These are phyloP conservation scores for Mus pahari DNA, from an alignment of 2,113 vertebrate species.

Conservation along the genomic window DNA sequence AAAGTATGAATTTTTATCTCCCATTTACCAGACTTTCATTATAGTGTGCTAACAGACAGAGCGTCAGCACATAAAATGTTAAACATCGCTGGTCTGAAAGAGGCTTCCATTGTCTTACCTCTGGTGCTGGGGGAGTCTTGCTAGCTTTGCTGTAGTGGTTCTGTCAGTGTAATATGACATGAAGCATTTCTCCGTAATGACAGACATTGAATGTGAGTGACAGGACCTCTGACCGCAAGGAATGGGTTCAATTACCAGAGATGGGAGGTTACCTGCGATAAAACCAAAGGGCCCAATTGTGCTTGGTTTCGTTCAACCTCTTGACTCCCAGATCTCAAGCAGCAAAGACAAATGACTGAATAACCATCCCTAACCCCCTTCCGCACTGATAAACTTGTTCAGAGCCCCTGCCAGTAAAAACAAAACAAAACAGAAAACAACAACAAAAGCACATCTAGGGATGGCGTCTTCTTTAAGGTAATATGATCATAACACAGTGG, in stretches of 20 bases:
- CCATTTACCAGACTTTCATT: slow-evolving; percentile 81
- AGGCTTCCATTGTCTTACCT: slow-evolving; percentile 82
- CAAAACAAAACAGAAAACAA: no score
- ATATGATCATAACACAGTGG: slow-evolving; percentile 84
- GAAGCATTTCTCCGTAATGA: slow-evolving; percentile 89
- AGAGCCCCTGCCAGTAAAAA: slow-evolving; percentile 82
- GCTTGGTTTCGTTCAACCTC: slow-evolving; percentile 86
- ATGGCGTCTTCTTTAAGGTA: slow-evolving; percentile 86
- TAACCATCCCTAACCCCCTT: slow-evolving; percentile 82
- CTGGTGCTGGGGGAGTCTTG: slow-evolving; percentile 81
- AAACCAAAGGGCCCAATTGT: slow-evolving; percentile 88
- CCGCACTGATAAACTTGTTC: slow-evolving; percentile 87
- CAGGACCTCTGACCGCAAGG: slow-evolving; percentile 88
- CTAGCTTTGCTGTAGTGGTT: slow-evolving; percentile 80
- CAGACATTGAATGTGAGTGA: slow-evolving; percentile 89
- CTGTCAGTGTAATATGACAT: slow-evolving; percentile 87
- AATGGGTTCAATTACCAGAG: slow-evolving; percentile 89
- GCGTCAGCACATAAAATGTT: slow-evolving; percentile 86
- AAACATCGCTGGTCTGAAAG: slow-evolving; percentile 84
- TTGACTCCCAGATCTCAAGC: slow-evolving; percentile 82
- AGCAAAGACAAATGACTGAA: slow-evolving; percentile 87
- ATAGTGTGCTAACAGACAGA: slow-evolving; percentile 79
- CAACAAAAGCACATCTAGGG: slow-evolving; percentile 49
- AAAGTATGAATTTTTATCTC: slow-evolving; percentile 83
- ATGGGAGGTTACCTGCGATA: slow-evolving; percentile 88